Conservation (phyloP, 2,113 vertebrate species). For the Cyphomyrus discorhynchus region DNA sequence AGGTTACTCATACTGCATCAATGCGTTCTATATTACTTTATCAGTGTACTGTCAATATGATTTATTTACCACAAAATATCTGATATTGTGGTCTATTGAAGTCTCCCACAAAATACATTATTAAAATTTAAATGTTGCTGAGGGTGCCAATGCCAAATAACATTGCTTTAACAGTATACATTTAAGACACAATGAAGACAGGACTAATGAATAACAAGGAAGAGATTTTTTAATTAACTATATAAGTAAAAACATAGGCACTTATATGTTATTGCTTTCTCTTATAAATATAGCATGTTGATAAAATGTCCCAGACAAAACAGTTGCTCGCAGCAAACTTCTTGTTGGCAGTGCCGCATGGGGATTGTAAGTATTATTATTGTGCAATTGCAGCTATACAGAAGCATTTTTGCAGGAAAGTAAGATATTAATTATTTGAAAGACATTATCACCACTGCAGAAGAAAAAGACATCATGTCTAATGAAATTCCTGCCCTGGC, state of each 20-base stretch:
- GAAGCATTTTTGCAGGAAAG: background rate
- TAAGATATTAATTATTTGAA: background rate
- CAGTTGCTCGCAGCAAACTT: background rate
- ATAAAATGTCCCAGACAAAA: background rate
- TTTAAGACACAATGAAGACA: background rate
- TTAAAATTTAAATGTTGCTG: background rate
- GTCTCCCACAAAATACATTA: background rate
- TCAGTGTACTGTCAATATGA: slow-evolving; percentile 41
- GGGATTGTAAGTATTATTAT: background rate
- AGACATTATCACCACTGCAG: background rate
- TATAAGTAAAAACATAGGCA: background rate
- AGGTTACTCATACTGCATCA: slow-evolving; percentile 42
- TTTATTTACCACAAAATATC: slow-evolving; percentile 55
- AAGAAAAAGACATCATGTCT: background rate
- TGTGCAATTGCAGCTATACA: background rate
- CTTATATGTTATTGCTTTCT: background rate
- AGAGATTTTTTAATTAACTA: background rate
- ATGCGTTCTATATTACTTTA: slow-evolving; percentile 38
- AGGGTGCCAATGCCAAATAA: background rate
- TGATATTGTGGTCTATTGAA: slow-evolving; percentile 38
- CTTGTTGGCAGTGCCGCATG: background rate
- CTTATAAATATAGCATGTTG: background rate
- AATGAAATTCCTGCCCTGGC: background rate
- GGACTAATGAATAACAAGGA: background rate
- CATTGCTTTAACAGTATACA: background rate